A percentile compares a stretch with the other conserved stretches of the same genome.
Evolutionary conservation across 1,140 invertebrate species (phyloP).

Genomic region (Drosophila paulistorum): DNA sequence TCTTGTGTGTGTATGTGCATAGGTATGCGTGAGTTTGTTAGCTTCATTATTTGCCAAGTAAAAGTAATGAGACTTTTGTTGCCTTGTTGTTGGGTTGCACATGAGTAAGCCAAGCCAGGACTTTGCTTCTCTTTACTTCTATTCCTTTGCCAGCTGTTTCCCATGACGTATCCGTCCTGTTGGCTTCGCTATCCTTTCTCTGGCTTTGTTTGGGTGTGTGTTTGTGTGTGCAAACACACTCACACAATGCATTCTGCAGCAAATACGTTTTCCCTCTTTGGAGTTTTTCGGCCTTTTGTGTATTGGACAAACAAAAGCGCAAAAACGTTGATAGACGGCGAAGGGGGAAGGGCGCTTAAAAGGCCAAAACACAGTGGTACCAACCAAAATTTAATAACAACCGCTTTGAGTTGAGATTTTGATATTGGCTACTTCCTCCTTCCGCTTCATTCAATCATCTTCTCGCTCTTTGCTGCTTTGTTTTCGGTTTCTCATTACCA

Average conservation of each 20-base stretch:
- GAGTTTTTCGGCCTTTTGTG: slow-evolving; percentile 64
- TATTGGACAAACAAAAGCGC: slow-evolving; percentile 73
- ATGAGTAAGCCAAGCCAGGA: slow-evolving; percentile 58
- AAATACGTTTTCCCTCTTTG: slow-evolving; percentile 37
- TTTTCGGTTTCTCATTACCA: slow-evolving; percentile 51
- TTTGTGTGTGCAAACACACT: slow-evolving; percentile 19
- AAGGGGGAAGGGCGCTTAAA: background rate
- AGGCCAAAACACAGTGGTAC: slow-evolving; percentile 27
- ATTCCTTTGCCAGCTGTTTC: slow-evolving; percentile 41
- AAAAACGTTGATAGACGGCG: slow-evolving; percentile 65
- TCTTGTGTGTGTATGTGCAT: background rate
- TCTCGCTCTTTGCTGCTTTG: slow-evolving; percentile 27
- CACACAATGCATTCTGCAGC: background rate
- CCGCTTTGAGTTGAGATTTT: background rate
- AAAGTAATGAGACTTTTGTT: slow-evolving; percentile 81
- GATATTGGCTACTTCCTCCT: background rate
- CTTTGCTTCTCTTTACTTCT: slow-evolving; percentile 48
- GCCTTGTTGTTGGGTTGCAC: slow-evolving; percentile 79
- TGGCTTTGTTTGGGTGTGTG: slow-evolving; percentile 8
- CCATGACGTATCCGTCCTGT: slow-evolving; percentile 7
- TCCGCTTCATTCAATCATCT: background rate
- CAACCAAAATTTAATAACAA: background rate
- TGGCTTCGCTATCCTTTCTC: slow-evolving; percentile 5
- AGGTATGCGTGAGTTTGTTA: slow-evolving; percentile 49
- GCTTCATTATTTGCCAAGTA: slow-evolving; percentile 80